Evolutionary conservation across 2,888 invertebrate genomes (phyloP), one percentile per base, ranked within the genome.

Genomic region (Archips xylosteana): DNA sequence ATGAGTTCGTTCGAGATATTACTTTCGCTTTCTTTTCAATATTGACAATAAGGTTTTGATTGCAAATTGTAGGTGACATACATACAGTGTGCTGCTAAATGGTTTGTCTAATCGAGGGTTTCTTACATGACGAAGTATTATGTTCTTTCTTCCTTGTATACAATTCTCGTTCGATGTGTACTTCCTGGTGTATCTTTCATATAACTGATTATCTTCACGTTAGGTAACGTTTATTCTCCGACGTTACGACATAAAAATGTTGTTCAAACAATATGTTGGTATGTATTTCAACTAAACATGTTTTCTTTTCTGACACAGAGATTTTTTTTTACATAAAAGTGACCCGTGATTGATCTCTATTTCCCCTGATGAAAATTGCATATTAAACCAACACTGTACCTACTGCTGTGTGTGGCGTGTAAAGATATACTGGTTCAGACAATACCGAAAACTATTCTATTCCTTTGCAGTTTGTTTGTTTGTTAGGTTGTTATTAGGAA

Each of bases 11-110:
- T 57, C 70, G 54, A 63, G 45, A 57, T 54, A 45, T 63, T 71
- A 64, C 64, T 64, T 71, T 64, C 70, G 36, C 36, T 71, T 71
- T 64, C 64, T 13, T 63, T 64, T 32, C 62, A 63, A 36, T 59
- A 59, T 39, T 61, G 49, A 51, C 23, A 62, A 54, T 70, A 62
- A 9, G 62, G 0, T 51, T 69, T 10, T 62, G 69, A 51, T 51
- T 54, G 10, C 39, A 10, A 23, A 9, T 54, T 54, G 39, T 34
- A 23, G 54, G 54, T 23, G 23, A 23, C 54, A 23, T 15, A 57
- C 51, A 51, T 23, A 54, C 23, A 54, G 51, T 23, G 9, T 23
- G 51, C 23, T 9, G 15, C 9, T 15, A 54, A 54, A 9, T 15
- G 3, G 15, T 15, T 54, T 23, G 51, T 8, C 23, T 54, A 54